Evolutionary conservation across 2,888 invertebrate species (phyloP).

Genomic region (Petrolisthes manimaculis): DNA sequence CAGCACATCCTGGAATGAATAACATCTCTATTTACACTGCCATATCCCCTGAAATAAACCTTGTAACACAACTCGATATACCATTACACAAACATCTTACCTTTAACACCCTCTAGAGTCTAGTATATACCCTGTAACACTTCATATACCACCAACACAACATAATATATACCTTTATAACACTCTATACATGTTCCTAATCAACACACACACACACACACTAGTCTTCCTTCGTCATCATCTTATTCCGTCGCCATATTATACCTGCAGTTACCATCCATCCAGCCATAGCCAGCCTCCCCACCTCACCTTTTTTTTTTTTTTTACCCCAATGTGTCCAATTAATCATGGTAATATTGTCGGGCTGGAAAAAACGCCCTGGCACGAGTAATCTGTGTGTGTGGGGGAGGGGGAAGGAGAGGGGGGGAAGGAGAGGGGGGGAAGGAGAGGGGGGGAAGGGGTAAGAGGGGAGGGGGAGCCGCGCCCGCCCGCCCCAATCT

Average conservation of each 20-base stretch:
- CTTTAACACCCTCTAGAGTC: not conserved
- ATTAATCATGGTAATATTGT: conserved; percentile 28
- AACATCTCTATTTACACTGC: no score
- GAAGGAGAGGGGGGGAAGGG: no score
- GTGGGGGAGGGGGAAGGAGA: no score
- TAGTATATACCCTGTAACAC: not conserved
- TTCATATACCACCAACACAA: not conserved
- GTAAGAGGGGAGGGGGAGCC: conserved; percentile 7
- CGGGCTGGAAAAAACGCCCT: not conserved
- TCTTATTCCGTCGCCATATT: not conserved
- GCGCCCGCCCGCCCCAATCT: conserved; percentile 16
- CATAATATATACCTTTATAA: not conserved
- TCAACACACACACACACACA: not conserved
- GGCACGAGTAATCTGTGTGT: no score
- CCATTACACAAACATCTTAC: not conserved
- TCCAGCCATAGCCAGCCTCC: not conserved
- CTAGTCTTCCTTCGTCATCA: not conserved
- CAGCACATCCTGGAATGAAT: no score
- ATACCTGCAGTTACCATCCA: not conserved
- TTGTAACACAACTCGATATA: not conserved
- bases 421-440: no score
- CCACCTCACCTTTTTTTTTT: not conserved
- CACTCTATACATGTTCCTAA: not conserved
- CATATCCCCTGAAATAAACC: no score
- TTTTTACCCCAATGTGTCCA: not conserved